Evolutionary conservation across 35 echinoderm and acorn worm genomes (phyloP), one percentile per base, ranked within the genome.

Genomic region (Strongylocentrotus purpuratus): DNA sequence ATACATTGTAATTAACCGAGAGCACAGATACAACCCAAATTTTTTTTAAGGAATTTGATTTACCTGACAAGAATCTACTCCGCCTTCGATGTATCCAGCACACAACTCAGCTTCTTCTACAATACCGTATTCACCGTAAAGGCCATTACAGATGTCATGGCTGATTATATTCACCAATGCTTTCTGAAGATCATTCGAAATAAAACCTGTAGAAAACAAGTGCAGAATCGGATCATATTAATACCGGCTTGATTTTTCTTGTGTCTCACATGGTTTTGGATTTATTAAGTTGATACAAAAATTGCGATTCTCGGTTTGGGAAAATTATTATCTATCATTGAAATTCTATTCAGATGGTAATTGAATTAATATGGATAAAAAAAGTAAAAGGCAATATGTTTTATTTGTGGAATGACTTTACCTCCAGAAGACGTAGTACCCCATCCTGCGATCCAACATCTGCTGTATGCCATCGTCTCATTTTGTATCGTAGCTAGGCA

Each of bases 51-150:
- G n/a, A 41, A 41, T 41, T 3, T 3, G 35, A 41, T 41, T 78
- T 78, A 89, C 87, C 87, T 89, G 87, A 41, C 87, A 89, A 15
- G 87, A 89, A 46, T 89, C 87, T 4, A 89, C 87, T 33, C 87
- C 87, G 15, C 87, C 87, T 8, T 89, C 87, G 14, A 45, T 28
- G n/a, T 89, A 89, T 89, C 87, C 87, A 46, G 87, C 87, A 89
- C 87, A 89, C 1, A 89, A 5, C 33, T 89, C 87, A 20, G 87
- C 32, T 15, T 89, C 32, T 28, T 13, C 11, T 45, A 45, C 1
- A 28, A 89, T 31, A 45, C 45, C 7, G 33, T 46, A 15, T 15
- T 45, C 7, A 89, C n/a, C 4, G 87, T 89, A 89, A 28, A 78
- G 65, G 0, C 7, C 32, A 25, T 5, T 18, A 46, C 87, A 89